These are phyloP conservation scores for Cheilosia variabilis DNA, from an alignment of 2,888 invertebrate species.

Conservation along the genomic window DNA sequence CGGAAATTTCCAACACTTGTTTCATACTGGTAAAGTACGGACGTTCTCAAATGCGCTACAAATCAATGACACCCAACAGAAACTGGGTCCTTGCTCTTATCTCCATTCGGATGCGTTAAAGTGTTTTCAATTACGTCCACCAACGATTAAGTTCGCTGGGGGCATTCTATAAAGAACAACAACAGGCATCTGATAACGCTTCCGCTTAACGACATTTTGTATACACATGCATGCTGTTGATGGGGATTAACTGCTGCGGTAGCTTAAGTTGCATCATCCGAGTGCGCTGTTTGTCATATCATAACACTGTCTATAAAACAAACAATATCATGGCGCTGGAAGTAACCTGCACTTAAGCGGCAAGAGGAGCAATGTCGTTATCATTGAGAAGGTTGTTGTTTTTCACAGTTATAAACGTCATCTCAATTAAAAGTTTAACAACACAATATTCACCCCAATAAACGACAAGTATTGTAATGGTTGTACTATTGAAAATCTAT, in stretches of 20 bases:
- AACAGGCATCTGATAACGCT: slow-evolving; percentile 4
- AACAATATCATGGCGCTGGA: slow-evolving; percentile 4
- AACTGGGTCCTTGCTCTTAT: slow-evolving; percentile 2
- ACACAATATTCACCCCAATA: slow-evolving; percentile 5
- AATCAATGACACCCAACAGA: background rate
- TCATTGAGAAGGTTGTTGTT: slow-evolving; percentile 17
- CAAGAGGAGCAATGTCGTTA: slow-evolving; percentile 9
- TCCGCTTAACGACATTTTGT: slow-evolving; percentile 18
- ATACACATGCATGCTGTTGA: background rate
- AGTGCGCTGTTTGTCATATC: slow-evolving; percentile 3
- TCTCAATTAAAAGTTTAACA: slow-evolving; percentile 10
- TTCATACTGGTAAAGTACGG: no score
- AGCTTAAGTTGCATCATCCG: slow-evolving; percentile 34
- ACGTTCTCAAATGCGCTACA: no score
- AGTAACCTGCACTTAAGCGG: background rate
- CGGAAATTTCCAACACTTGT: no score
- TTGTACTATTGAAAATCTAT: background rate
- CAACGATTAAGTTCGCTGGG: slow-evolving; percentile 23
- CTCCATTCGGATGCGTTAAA: background rate
- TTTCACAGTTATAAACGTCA: slow-evolving; percentile 37
- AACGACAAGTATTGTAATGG: background rate
- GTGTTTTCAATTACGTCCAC: background rate
- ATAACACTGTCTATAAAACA: background rate
- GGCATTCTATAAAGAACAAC: slow-evolving; percentile 5
- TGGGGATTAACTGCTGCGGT: slow-evolving; percentile 6